Evolutionary conservation across 2,888 invertebrate genomes (phyloP).

Genomic region (Andrena trimmerana): DNA sequence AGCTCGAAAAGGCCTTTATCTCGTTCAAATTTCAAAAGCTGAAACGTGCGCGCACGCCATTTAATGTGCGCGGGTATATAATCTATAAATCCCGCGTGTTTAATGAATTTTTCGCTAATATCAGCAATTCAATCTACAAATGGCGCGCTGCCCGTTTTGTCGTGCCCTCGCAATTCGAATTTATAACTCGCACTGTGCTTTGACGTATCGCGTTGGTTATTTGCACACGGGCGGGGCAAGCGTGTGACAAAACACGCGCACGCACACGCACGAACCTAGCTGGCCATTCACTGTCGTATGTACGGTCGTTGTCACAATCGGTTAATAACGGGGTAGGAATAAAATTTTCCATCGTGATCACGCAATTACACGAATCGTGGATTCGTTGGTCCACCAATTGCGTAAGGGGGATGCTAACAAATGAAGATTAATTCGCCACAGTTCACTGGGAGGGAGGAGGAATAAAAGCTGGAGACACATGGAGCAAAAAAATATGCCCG

Average conservation of each 20-base stretch:
- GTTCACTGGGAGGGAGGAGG: too few relatives aligned
- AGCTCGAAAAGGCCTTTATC: slow-evolving; percentile 68
- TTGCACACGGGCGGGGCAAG: slow-evolving; percentile 55
- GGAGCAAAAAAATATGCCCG: too few relatives aligned
- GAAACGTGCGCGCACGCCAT: slow-evolving; percentile 46
- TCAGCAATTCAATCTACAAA: slow-evolving; percentile 76
- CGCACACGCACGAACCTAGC: slow-evolving; percentile 5
- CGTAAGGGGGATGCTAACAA: not conserved
- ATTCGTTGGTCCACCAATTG: slow-evolving; percentile 9
- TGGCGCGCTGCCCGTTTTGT: slow-evolving; percentile 63
- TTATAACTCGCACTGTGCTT: slow-evolving; percentile 75
- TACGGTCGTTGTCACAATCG: slow-evolving; percentile 37
- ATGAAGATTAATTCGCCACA: not conserved
- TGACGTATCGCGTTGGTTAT: slow-evolving; percentile 75
- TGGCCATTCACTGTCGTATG: slow-evolving; percentile 30
- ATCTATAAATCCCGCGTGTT: slow-evolving; percentile 73
- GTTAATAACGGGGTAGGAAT: slow-evolving; percentile 8
- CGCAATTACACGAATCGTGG: not conserved
- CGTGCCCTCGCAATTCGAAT: slow-evolving; percentile 67
- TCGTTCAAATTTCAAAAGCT: slow-evolving; percentile 66
- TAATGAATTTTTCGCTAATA: slow-evolving; percentile 78
- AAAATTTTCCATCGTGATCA: slow-evolving; percentile 15
- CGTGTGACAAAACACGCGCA: slow-evolving; percentile 27
- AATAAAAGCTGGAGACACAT: too few relatives aligned
- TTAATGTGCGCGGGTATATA: slow-evolving; percentile 62